Conservation (phyloP, 1,140 invertebrate genomes). For the Bombyx mori region DNA sequence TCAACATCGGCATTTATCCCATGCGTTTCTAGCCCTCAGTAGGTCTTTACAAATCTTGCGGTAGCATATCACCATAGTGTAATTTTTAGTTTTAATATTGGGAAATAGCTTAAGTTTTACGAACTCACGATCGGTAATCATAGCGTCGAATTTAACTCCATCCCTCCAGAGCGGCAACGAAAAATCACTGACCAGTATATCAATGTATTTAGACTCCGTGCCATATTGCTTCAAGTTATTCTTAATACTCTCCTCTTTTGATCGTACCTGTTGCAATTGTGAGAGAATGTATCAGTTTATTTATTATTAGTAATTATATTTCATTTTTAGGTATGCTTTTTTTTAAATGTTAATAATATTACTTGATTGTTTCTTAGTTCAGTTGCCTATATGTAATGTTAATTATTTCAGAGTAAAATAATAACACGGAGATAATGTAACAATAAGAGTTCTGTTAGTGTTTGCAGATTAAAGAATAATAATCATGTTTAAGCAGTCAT, state of each 20-base stretch:
- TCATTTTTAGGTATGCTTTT: too few relatives aligned
- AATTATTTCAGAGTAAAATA: too few relatives aligned
- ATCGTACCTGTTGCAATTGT: conserved; percentile 72
- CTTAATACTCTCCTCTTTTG: conserved; percentile 87
- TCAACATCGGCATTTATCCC: too few relatives aligned
- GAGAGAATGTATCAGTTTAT: not conserved
- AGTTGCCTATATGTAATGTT: too few relatives aligned
- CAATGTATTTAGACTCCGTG: conserved; percentile 81
- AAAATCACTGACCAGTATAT: conserved; percentile 92
- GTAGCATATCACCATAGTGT: not conserved
- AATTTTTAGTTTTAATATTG: not conserved
- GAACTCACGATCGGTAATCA: conserved; percentile 94
- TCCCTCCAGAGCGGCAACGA: conserved; percentile 85
- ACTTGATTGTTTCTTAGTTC: too few relatives aligned
- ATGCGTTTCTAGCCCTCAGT: too few relatives aligned
- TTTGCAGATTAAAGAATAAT: too few relatives aligned
- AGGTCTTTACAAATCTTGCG: too few relatives aligned
- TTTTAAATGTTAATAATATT: too few relatives aligned
- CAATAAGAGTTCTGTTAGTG: too few relatives aligned
- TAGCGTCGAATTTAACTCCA: conserved; percentile 83
- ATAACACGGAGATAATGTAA: too few relatives aligned
- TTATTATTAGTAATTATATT: not conserved
- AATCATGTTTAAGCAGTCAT: too few relatives aligned
- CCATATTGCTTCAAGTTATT: conserved; percentile 92
- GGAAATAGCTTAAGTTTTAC: not conserved